Evolutionary conservation across 37 sponge, comb jelly and placozoan species (phyloP).

Genomic region (Theonella swinhoei): DNA sequence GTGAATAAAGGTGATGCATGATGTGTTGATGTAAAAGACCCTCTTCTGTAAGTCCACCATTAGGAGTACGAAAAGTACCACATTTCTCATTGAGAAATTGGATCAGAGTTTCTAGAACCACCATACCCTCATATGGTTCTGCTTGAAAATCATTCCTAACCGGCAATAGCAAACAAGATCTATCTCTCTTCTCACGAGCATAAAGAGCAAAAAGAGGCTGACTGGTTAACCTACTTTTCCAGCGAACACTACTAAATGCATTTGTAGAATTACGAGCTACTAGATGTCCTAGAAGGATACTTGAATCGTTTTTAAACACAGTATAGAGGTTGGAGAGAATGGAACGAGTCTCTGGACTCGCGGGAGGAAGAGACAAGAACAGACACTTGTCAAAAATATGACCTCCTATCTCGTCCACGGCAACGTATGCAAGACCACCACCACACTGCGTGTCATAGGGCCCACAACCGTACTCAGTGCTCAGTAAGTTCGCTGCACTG

Average conservation of each 20-base stretch:
- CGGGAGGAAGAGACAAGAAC: conserved; percentile 37
- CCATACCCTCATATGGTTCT: conserved; percentile 29
- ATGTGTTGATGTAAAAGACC: conserved; percentile 48
- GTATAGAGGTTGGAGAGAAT: background rate
- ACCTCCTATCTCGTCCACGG: background rate
- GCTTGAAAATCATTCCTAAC: conserved; percentile 22
- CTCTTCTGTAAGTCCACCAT: conserved; percentile 35
- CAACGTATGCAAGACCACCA: background rate
- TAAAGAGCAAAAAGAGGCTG: conserved; percentile 34
- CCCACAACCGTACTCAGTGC: too few relatives aligned
- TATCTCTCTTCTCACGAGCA: conserved; percentile 24
- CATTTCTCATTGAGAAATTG: conserved; percentile 72
- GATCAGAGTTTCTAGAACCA: conserved; percentile 26
- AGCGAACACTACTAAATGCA: too few relatives aligned
- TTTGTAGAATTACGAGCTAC: background rate
- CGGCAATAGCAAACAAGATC: conserved; percentile 46
- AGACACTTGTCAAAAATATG: conserved; percentile 28
- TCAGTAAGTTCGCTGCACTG: too few relatives aligned
- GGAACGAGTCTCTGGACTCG: background rate
- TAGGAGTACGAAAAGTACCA: conserved; percentile 35
- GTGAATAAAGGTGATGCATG: conserved; percentile 39
- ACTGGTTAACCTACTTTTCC: background rate
- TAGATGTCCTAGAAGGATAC: conserved; percentile 36
- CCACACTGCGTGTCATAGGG: background rate
- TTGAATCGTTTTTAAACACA: conserved; percentile 25